These are phyloP conservation scores for Erpetoichthys calabaricus DNA, from an alignment of 2,797 vertebrate genomes.

Conservation along the genomic window DNA sequence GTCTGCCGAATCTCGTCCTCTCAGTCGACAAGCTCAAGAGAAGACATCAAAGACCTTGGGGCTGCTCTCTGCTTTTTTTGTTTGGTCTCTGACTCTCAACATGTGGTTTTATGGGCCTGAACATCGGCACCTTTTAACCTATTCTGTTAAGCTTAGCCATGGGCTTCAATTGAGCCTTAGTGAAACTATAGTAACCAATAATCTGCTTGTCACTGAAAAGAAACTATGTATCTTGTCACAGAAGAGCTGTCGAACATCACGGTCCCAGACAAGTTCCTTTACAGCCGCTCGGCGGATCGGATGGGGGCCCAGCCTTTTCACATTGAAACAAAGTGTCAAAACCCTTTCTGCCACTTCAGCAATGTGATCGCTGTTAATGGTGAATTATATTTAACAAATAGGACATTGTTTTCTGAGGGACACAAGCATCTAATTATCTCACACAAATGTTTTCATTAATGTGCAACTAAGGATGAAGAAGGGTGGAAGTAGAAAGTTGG, in stretches of 20 bases:
- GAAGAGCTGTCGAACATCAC: slow-evolving; percentile 76
- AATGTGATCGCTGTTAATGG: slow-evolving; percentile 50
- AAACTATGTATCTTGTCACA: slow-evolving; percentile 99
- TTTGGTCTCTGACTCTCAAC: slow-evolving; percentile 93
- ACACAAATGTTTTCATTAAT: slow-evolving; percentile 59
- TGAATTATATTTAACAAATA: slow-evolving; percentile 76
- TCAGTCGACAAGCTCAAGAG: slow-evolving; percentile 64
- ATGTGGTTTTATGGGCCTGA: slow-evolving; percentile 90
- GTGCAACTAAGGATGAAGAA: slow-evolving; percentile 50
- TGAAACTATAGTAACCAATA: slow-evolving; percentile 99
- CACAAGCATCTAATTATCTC: slow-evolving; percentile 73
- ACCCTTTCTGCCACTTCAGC: slow-evolving; percentile 40
- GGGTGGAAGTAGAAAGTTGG: slow-evolving; percentile 40
- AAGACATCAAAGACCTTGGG: slow-evolving; percentile 53
- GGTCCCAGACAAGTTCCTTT: slow-evolving; percentile 79
- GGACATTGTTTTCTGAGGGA: slow-evolving; percentile 53
- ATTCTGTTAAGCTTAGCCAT: slow-evolving; percentile 97
- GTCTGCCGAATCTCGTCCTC: slow-evolving; percentile 24
- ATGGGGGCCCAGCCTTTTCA: slow-evolving; percentile 66
- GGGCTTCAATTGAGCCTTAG: slow-evolving; percentile 94
- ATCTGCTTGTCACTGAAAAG: slow-evolving; percentile 93
- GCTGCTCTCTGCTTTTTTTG: slow-evolving; percentile 58
- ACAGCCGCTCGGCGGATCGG: slow-evolving; percentile 76
- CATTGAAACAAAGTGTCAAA: slow-evolving; percentile 65
- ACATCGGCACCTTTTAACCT: slow-evolving; percentile 99